Evolutionary conservation across 2,113 vertebrate genomes (phyloP).

Genomic region (Microtus richardsoni): DNA sequence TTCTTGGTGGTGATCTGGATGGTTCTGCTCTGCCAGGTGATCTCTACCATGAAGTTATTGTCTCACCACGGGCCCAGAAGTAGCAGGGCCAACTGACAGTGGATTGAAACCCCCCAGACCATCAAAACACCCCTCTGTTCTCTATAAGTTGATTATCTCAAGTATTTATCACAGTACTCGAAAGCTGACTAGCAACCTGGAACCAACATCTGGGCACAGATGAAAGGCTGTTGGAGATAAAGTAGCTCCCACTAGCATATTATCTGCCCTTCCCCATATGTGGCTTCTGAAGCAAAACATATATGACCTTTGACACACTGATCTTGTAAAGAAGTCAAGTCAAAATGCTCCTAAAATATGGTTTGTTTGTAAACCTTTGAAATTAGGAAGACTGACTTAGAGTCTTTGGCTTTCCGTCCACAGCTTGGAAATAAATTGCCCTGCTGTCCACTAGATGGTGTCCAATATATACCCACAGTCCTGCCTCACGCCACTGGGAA

Average conservation of each 20-base stretch:
- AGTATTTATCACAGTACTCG: background rate
- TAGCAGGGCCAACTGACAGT: background rate
- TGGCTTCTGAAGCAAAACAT: background rate
- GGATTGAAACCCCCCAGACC: background rate
- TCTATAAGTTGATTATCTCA: background rate
- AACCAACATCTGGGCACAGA: background rate
- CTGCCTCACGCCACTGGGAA: background rate
- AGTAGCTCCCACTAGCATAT: background rate
- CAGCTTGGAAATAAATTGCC: conserved; percentile 1
- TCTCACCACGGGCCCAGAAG: background rate
- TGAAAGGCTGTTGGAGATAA: background rate
- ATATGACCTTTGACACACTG: background rate
- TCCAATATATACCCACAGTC: background rate
- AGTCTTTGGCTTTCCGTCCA: background rate
- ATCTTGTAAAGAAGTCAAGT: background rate
- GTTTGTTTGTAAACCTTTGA: background rate
- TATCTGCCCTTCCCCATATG: too few relatives aligned
- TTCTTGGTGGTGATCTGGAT: background rate
- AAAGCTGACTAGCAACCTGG: background rate
- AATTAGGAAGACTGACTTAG: background rate
- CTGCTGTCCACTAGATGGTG: conserved; percentile 83
- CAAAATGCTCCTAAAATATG: background rate
- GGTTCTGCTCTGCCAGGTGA: background rate
- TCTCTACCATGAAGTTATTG: background rate
- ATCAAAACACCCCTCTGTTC: background rate